Base-by-base conservation (phyloP, 2,113 vertebrate genomes). In the Delphinapterus leucas region DNA sequence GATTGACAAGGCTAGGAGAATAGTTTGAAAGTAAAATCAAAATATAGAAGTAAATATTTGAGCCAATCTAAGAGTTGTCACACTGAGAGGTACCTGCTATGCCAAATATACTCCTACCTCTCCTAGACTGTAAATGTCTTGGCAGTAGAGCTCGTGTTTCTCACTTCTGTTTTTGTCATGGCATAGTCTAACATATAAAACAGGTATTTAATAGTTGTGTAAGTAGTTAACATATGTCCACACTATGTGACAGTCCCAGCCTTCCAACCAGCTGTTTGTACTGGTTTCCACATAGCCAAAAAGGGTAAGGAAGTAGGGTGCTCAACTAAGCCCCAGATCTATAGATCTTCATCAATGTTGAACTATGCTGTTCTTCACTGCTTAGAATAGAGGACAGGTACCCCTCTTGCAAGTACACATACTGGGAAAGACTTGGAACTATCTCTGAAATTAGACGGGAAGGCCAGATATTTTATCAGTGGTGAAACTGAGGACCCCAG, bases 31-130 rank as follows among this genome's bases (percentile, higher is more conserved):
- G 14, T 91, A 53, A 91, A 93, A 84, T 93, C 26, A 84, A 93
- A 96, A 93, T 86, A 76, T 7, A 76, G 38, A 93, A 95, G 82
- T 84, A 73, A 88, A 81, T 74, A 92, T 97, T 63, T 95, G 63
- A 95, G 13, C 38, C 55, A 93, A 68, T 49, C 31, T 53, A 80
- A 88, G 71, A 91, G 18, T 81, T n/a, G 68, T 84, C 25, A 55
- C 67, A 93, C 63, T 80, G 53, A 96, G 28, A 53, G 38, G 81
- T 38, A 81, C 11, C 49, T 95, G 17, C 38, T 88, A 92, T 91
- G 31, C 21, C 76, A 96, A 74, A 8, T 88, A 90, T 23, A 76
- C 6, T 74, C 11, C 18, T 92, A 47, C 38, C 13, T 84, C 76
- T 65, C n/a, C 44, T 87, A 93, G 70, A 85, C 44, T 95, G 2